A percentile compares a stretch with the other conserved stretches of the same genome.
phyloP scores from a whole-genome alignment of 2,888 invertebrate genomes.

The Tridacna crocea region DNA sequence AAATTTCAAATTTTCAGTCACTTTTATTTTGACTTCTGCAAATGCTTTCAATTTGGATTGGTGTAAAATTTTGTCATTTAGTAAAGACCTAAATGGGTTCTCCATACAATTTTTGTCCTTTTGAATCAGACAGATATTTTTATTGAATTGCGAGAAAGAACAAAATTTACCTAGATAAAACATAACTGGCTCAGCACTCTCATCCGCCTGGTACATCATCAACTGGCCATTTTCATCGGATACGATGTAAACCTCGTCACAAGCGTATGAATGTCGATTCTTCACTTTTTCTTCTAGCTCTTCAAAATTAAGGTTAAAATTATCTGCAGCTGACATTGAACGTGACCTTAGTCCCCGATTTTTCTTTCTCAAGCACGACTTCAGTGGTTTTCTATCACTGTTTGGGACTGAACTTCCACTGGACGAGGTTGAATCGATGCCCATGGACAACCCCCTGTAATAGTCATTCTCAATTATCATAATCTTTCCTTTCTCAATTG shows the following conservation, averaged over 20 bases:
- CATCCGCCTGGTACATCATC: conserved; percentile 63
- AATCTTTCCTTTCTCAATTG: conserved; percentile 52
- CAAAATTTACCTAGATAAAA: conserved; percentile 57
- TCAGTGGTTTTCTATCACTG: conserved; percentile 75
- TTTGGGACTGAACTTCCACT: conserved; percentile 68
- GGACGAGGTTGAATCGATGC: conserved; percentile 64
- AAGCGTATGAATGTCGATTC: conserved; percentile 78
- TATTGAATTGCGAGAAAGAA: neutral
- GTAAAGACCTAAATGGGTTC: no score
- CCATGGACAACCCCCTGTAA: conserved; percentile 54
- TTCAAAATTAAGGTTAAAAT: conserved; percentile 63
- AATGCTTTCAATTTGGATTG: no score
- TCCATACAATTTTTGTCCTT: no score
- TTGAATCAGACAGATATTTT: no score
- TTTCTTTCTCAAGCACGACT: conserved; percentile 77
- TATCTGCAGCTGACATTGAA: conserved; percentile 73
- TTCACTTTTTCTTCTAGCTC: conserved; percentile 64
- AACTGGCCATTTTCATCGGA: conserved; percentile 67
- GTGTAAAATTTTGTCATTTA: no score
- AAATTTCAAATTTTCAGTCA: no score
- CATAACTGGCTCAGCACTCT: conserved; percentile 63
- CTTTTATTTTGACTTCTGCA: no score
- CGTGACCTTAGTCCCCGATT: conserved; percentile 68
- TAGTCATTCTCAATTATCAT: conserved; percentile 48
- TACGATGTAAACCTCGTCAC: conserved; percentile 75